Conservation (phyloP, 2,113 vertebrate species). For the Parus major region DNA sequence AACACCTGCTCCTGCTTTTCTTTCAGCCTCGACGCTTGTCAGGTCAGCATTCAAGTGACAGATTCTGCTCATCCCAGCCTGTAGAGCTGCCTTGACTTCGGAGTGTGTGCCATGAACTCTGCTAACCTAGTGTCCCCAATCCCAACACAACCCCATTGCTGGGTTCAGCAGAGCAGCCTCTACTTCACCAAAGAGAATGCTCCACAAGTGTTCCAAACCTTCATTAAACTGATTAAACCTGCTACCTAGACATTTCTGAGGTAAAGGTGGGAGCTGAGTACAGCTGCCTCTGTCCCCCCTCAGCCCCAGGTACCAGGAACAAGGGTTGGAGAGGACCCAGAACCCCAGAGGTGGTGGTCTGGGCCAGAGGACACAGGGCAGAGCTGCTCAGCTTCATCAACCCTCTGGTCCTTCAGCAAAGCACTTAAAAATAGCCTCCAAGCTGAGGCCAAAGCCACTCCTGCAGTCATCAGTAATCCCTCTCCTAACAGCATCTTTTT, state of each 20-base stretch:
- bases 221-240: rapidly evolving
- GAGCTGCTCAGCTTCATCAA: not conserved
- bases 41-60: not conserved
- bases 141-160: rapidly evolving
- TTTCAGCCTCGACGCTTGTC: rapidly evolving
- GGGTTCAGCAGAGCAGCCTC: not conserved
- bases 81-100: rapidly evolving
- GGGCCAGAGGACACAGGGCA: not conserved
- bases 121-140: rapidly evolving
- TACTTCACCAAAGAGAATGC: not conserved
- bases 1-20: not conserved
- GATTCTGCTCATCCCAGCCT: too few species aligned
- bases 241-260: too few species aligned
- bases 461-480: not conserved
- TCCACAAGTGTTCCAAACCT: not conserved
- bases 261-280: not conserved
- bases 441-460: rapidly evolving
- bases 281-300: rapidly evolving
- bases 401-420: not conserved
- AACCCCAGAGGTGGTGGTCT: rapidly evolving
- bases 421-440: not conserved
- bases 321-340: not conserved
- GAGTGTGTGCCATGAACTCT: not conserved
- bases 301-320: not conserved
- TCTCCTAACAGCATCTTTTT: not conserved